Percentiles rank a stretch among this genome's conserved stretches.
phyloP scores from a whole-genome alignment of 1,140 invertebrate genomes.

The Drosophila teissieri region DNA sequence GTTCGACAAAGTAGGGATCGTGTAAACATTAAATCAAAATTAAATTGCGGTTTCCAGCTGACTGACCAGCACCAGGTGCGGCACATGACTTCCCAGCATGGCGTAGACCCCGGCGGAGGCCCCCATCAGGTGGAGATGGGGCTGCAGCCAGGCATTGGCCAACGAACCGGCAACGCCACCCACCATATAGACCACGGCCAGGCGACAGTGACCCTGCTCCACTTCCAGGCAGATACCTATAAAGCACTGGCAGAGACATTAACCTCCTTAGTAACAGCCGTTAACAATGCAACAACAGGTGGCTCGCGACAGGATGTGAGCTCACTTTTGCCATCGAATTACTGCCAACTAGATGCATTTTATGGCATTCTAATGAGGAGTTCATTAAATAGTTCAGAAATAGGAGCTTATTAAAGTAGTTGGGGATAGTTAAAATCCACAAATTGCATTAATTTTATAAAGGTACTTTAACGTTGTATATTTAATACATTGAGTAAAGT shows the following conservation, averaged over 20 bases:
- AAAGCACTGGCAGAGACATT: slow-evolving; percentile 86
- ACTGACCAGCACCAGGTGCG: slow-evolving; percentile 94
- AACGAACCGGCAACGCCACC: slow-evolving; percentile 90
- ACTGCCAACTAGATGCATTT: not conserved
- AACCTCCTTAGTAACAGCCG: slow-evolving; percentile 1
- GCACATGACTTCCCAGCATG: slow-evolving; percentile 94
- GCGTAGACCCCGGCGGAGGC: slow-evolving; percentile 98
- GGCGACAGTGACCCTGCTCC: slow-evolving; percentile 92
- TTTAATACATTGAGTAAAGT: too few species aligned
- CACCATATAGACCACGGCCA: slow-evolving; percentile 89
- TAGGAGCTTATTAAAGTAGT: too few species aligned
- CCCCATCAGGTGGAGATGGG: slow-evolving; percentile 91
- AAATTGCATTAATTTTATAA: too few species aligned
- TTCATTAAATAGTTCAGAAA: not conserved
- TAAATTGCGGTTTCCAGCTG: slow-evolving; percentile 69
- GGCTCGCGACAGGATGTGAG: not conserved
- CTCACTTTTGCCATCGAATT: not conserved
- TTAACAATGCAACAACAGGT: not conserved
- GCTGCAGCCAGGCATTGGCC: slow-evolving; percentile 92
- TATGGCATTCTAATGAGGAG: not conserved
- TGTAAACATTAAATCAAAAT: slow-evolving; percentile 43
- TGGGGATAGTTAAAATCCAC: too few species aligned
- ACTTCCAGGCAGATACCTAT: slow-evolving; percentile 91
- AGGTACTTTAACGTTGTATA: too few species aligned
- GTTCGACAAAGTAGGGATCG: slow-evolving; percentile 53